phyloP scores from a whole-genome alignment of 2,113 vertebrate genomes.

The Epinephelus fuscoguttatus region DNA sequence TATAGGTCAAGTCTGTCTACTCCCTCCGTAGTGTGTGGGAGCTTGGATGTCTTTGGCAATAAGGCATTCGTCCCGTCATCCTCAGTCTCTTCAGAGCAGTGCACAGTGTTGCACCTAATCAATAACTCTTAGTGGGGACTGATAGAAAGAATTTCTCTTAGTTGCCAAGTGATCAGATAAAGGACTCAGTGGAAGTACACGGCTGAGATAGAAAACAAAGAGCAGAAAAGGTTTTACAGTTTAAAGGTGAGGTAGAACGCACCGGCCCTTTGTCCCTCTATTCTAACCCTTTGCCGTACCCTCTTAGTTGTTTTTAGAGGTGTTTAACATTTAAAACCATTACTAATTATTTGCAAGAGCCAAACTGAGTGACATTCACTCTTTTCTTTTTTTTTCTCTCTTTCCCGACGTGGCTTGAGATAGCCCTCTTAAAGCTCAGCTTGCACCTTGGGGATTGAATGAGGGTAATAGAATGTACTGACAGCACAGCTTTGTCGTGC shows the following conservation, averaged over 20 bases:
- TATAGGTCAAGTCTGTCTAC: conserved; percentile 84
- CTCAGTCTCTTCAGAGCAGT: conserved; percentile 56
- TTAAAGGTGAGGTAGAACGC: conserved; percentile 56
- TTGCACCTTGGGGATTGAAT: conserved; percentile 75
- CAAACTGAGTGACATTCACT: conserved; percentile 89
- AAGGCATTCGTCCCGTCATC: conserved; percentile 61
- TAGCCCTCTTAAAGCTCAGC: conserved; percentile 66
- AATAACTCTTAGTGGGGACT: conserved; percentile 56
- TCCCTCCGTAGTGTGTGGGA: conserved; percentile 77
- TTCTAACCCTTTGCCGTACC: conserved; percentile 68
- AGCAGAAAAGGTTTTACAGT: conserved; percentile 39
- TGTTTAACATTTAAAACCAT: conserved; percentile 77
- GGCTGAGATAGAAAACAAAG: conserved; percentile 35
- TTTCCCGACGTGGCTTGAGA: conserved; percentile 69
- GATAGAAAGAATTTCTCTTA: conserved; percentile 43
- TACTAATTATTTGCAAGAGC: conserved; percentile 81
- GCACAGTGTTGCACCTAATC: conserved; percentile 51
- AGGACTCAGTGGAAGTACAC: conserved; percentile 56
- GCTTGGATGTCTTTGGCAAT: conserved; percentile 72
- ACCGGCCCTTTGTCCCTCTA: conserved; percentile 56
- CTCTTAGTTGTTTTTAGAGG: conserved; percentile 75
- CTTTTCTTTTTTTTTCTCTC: conserved; percentile 55
- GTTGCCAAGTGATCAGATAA: conserved; percentile 53
- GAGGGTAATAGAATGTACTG: conserved; percentile 74
- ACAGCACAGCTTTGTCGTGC: conserved; percentile 64